A percentile compares a stretch with the other conserved stretches of the same genome.
These are phyloP conservation scores for Bombus confusus DNA, from an alignment of 1,140 invertebrate genomes.

Conservation along the genomic window DNA sequence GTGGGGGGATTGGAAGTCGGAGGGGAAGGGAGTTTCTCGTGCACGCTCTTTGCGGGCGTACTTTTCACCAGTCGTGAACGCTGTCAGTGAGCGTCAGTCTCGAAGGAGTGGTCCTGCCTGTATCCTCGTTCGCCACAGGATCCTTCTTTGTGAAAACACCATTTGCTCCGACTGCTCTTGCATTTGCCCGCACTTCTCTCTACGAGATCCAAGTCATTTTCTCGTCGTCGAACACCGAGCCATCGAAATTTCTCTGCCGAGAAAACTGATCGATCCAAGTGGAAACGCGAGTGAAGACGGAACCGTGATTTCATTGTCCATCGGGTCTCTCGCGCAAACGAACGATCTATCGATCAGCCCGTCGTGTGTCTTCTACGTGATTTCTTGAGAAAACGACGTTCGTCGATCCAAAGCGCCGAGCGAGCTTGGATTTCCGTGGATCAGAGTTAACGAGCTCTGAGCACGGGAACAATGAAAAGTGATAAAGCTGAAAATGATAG, in stretches of 20 bases:
- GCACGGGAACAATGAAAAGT: too few relatives aligned
- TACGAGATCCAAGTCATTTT: background rate
- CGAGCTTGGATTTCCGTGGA: too few relatives aligned
- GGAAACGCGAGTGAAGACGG: background rate
- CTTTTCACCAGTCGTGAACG: slow-evolving; percentile 76
- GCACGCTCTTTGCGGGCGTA: slow-evolving; percentile 68
- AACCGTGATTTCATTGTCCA: background rate
- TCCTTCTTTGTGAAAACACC: slow-evolving; percentile 3
- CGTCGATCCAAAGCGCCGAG: too few relatives aligned
- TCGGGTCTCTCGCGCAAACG: slow-evolving; percentile 8
- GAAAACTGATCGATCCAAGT: background rate
- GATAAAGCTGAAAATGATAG: background rate
- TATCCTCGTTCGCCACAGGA: slow-evolving; percentile 52
- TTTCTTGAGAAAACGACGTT: too few relatives aligned
- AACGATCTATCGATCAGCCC: background rate
- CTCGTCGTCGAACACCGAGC: background rate
- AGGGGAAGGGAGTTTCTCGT: slow-evolving; percentile 66
- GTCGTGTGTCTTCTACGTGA: too few relatives aligned
- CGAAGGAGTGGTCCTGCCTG: slow-evolving; percentile 59
- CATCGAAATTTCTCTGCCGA: background rate
- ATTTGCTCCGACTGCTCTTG: too few relatives aligned
- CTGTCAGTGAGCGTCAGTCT: slow-evolving; percentile 72
- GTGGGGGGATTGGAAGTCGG: slow-evolving; percentile 66
- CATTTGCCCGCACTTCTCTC: too few relatives aligned
- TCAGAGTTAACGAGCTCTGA: too few relatives aligned